phyloP scores from a whole-genome alignment of 2,113 vertebrate species.

The Anarrhichthys ocellatus region DNA sequence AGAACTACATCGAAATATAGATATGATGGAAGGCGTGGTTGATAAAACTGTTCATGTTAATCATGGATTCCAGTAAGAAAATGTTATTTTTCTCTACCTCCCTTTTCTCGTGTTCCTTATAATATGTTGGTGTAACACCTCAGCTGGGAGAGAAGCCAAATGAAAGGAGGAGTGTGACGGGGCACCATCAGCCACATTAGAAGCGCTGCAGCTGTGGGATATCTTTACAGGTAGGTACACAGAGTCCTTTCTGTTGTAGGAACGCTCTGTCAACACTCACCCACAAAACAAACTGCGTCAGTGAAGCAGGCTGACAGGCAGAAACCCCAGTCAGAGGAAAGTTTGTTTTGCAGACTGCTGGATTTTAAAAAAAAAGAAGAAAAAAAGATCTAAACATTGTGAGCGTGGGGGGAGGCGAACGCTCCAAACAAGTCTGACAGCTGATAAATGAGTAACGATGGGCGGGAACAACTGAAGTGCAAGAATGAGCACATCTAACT shows the following conservation, averaged over 20 bases:
- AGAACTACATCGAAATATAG: not conserved
- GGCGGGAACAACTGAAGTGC: constrained; percentile 17
- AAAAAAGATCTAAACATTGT: constrained; percentile 9
- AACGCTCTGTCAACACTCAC: constrained; percentile 7
- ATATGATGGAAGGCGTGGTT: not conserved
- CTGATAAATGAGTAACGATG: constrained; percentile 30
- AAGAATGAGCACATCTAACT: not conserved
- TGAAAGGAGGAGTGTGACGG: constrained; percentile 2
- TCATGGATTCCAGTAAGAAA: not conserved
- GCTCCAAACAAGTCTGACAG: constrained; percentile 51
- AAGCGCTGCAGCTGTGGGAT: constrained; percentile 21
- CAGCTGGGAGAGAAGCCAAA: not conserved
- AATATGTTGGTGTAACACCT: not conserved
- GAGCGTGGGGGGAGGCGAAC: not conserved
- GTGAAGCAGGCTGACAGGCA: not conserved
- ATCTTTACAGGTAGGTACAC: not conserved
- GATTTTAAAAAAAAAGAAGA: not conserved
- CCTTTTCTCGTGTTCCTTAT: not conserved
- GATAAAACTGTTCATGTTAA: not conserved
- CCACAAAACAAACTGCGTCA: not conserved
- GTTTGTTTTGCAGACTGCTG: not conserved
- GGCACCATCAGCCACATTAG: constrained; percentile 11
- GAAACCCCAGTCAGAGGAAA: not conserved
- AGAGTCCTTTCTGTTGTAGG: not conserved
- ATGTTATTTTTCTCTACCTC: not conserved